Conservation (phyloP, 2,797 vertebrate species). For the Aselliscus stoliczkanus region DNA sequence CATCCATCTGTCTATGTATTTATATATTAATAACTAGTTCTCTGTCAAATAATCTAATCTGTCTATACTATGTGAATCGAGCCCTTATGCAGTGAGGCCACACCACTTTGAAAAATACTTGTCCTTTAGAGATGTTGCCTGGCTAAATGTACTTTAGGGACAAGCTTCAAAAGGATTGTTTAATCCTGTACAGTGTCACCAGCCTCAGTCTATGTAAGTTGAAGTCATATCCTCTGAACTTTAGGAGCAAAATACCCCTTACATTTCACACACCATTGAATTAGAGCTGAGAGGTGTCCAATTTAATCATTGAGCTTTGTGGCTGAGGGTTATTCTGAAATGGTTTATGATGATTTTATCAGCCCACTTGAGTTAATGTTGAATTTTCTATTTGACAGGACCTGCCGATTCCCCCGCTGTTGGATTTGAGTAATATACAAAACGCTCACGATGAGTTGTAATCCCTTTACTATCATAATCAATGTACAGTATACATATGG, state of each 20-base stretch:
- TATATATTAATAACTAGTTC: not conserved
- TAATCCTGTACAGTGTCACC: not conserved
- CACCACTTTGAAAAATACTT: not conserved
- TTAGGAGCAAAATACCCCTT: not conserved
- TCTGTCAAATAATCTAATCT: not conserved
- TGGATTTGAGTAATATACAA: slow-evolving; percentile 79
- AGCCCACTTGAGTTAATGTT: slow-evolving; percentile 79
- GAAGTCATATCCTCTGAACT: not conserved
- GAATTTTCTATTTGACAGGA: slow-evolving; percentile 78
- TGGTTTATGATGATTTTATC: slow-evolving; percentile 80
- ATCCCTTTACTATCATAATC: slow-evolving; percentile 78
- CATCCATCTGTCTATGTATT: not conserved
- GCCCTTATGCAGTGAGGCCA: not conserved
- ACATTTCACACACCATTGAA: not conserved
- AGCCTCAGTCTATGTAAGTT: not conserved
- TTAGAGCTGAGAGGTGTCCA: slow-evolving; percentile 60
- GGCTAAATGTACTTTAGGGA: not conserved
- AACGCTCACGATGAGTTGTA: slow-evolving; percentile 71
- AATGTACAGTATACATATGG: slow-evolving; percentile 76
- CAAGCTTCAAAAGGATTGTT: not conserved
- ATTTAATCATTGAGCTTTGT: slow-evolving; percentile 78
- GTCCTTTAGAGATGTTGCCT: not conserved
- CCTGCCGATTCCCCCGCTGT: slow-evolving; percentile 81
- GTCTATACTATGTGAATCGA: not conserved
- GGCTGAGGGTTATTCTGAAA: slow-evolving; percentile 80